Percentiles rank a stretch among this genome's conserved stretches.
phyloP scores from a whole-genome alignment of 1,140 invertebrate genomes.

The Streblospio benedicti region DNA sequence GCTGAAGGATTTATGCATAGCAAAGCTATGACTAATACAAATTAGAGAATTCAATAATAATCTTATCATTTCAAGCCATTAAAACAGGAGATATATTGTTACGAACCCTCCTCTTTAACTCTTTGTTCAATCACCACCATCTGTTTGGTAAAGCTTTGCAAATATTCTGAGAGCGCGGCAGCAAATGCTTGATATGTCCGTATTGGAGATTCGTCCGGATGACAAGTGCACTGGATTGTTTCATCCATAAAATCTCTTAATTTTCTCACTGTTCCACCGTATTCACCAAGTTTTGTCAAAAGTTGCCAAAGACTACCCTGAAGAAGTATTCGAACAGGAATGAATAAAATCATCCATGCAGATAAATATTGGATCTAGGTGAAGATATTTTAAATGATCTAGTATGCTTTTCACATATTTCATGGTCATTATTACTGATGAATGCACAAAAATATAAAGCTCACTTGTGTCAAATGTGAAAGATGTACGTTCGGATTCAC shows the following conservation, averaged over 20 bases:
- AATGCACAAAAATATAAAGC: background rate
- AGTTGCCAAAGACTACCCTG: background rate
- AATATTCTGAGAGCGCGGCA: background rate
- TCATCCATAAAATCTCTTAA: background rate
- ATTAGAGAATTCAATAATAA: too few species aligned
- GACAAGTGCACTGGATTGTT: too few species aligned
- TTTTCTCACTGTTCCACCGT: background rate
- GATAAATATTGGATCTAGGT: too few species aligned
- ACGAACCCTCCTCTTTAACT: background rate
- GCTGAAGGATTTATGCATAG: too few species aligned
- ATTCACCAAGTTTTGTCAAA: background rate
- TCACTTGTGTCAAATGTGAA: background rate
- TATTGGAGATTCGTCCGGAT: background rate
- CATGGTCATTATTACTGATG: too few species aligned
- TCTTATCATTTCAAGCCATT: too few species aligned
- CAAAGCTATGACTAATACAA: too few species aligned
- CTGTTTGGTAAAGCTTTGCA: background rate
- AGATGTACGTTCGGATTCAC: background rate
- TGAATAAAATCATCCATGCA: too few species aligned
- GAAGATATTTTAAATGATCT: too few species aligned
- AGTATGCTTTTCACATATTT: too few species aligned
- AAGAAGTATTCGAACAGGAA: background rate
- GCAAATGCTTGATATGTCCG: constrained; percentile 4
- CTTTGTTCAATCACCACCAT: background rate
- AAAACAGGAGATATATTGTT: constrained; percentile 7